A percentile compares a stretch with the other conserved stretches of the same genome.
Conservation (phyloP, 2,888 invertebrate species). For the Leucania comma region DNA sequence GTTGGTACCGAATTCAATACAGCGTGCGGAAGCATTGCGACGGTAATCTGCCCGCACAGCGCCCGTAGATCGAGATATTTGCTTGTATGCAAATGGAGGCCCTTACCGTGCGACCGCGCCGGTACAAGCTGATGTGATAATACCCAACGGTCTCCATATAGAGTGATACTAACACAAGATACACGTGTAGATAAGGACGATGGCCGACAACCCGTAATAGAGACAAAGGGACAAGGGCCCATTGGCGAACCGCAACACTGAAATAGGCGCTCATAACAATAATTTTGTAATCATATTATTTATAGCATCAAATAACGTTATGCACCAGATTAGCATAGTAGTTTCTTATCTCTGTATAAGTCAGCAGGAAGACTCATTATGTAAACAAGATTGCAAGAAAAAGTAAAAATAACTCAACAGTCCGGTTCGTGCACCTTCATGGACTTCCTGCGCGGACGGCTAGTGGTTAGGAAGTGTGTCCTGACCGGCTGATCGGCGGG, state of each 20-base stretch:
- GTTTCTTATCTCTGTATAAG: conserved; percentile 71
- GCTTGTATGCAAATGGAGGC: conserved; percentile 89
- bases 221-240: conserved; percentile 85
- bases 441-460: conserved; percentile 76
- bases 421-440: conserved; percentile 76
- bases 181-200: conserved; percentile 87
- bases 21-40: conserved; percentile 84
- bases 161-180: conserved; percentile 87
- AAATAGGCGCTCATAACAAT: conserved; percentile 70
- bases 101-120: conserved; percentile 86
- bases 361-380: conserved; percentile 74
- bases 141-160: conserved; percentile 86
- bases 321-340: conserved; percentile 64
- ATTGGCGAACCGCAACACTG: conserved; percentile 69
- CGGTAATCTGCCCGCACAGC: conserved; percentile 83
- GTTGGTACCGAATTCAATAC: conserved; percentile 87
- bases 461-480: conserved; percentile 73
- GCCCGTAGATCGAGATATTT: conserved; percentile 86
- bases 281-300: conserved; percentile 70
- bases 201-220: conserved; percentile 82
- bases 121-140: conserved; percentile 87
- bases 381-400: conserved; percentile 75
- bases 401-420: conserved; percentile 75
- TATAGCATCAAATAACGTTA: conserved; percentile 65
- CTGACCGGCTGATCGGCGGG: conserved; percentile 73